These are phyloP conservation scores for Melanotaenia duboulayi DNA, from an alignment of 2,113 vertebrate species.

Conservation along the genomic window DNA sequence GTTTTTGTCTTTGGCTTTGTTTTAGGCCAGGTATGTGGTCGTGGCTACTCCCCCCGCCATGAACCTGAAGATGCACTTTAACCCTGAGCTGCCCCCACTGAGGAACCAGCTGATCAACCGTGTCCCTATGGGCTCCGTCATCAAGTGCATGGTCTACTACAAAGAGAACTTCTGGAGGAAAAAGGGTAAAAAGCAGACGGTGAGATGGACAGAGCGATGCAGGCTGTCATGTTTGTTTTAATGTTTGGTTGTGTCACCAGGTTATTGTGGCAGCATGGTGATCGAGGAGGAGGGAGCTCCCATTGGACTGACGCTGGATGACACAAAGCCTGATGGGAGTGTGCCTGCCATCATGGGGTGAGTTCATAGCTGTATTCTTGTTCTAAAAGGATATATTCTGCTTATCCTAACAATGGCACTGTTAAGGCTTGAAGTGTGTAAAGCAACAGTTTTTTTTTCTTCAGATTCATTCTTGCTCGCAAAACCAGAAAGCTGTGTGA, in stretches of 20 bases:
- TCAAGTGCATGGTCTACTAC: constrained; percentile 98
- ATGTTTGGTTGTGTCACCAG: constrained; percentile 71
- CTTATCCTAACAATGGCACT: not conserved
- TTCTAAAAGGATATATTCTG: not conserved
- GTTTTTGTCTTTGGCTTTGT: not conserved
- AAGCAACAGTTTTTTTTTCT: constrained; percentile 16
- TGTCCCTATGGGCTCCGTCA: constrained; percentile 95
- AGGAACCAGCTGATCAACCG: constrained; percentile 95
- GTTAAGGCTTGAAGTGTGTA: too few species aligned
- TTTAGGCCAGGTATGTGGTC: constrained; percentile 90
- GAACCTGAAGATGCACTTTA: constrained; percentile 94
- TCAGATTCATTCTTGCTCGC: constrained; percentile 93
- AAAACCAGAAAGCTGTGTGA: constrained; percentile 88
- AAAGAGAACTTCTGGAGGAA: constrained; percentile 96
- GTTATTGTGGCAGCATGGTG: constrained; percentile 94
- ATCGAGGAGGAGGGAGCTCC: constrained; percentile 95
- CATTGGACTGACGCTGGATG: constrained; percentile 92
- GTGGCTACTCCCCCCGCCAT: constrained; percentile 89
- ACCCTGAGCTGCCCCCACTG: constrained; percentile 90
- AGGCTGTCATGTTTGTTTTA: not conserved
- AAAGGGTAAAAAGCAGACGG: constrained; percentile 79
- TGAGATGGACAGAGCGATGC: too few species aligned
- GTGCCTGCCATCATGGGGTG: constrained; percentile 95
- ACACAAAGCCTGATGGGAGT: constrained; percentile 93
- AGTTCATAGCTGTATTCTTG: constrained; percentile 37